A percentile compares a stretch with the other conserved stretches of the same genome.
Evolutionary conservation across 2,888 invertebrate genomes (phyloP).

Genomic region (Drosophila falleni): DNA sequence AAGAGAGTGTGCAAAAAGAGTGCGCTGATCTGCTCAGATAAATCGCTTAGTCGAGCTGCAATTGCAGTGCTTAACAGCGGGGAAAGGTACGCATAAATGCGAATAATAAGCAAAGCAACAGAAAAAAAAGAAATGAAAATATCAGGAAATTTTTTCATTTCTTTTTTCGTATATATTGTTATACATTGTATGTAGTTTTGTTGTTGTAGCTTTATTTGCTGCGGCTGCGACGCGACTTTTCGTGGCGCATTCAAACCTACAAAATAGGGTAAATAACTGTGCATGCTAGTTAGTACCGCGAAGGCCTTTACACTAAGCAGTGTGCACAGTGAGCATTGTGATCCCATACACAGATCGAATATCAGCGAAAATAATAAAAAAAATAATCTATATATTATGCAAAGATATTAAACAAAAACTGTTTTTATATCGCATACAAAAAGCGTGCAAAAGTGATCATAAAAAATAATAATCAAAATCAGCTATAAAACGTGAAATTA

Average conservation of each 20-base stretch:
- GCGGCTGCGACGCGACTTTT: constrained; percentile 51
- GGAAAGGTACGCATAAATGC: constrained; percentile 70
- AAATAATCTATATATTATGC: neutral
- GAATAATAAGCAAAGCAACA: constrained; percentile 78
- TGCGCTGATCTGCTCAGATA: constrained; percentile 34
- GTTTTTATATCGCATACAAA: neutral
- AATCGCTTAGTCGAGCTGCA: constrained; percentile 50
- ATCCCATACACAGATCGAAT: constrained; percentile 14
- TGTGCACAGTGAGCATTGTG: constrained; percentile 40
- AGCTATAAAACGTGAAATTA: constrained; percentile 47
- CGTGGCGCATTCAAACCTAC: constrained; percentile 66
- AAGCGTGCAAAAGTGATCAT: constrained; percentile 20
- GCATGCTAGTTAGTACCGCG: constrained; percentile 75
- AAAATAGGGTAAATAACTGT: constrained; percentile 78
- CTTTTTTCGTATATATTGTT: constrained; percentile 14
- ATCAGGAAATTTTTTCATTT: constrained; percentile 45
- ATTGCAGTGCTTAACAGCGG: constrained; percentile 12
- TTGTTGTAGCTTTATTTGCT: constrained; percentile 24
- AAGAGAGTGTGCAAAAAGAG: constrained; percentile 21
- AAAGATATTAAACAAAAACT: neutral
- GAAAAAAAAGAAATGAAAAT: constrained; percentile 36
- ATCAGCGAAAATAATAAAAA: constrained; percentile 3
- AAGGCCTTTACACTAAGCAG: constrained; percentile 66
- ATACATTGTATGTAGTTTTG: constrained; percentile 12
- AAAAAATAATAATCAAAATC: constrained; percentile 7